phyloP scores from a whole-genome alignment of 2,888 invertebrate genomes.

The Eupithecia centaureata region DNA sequence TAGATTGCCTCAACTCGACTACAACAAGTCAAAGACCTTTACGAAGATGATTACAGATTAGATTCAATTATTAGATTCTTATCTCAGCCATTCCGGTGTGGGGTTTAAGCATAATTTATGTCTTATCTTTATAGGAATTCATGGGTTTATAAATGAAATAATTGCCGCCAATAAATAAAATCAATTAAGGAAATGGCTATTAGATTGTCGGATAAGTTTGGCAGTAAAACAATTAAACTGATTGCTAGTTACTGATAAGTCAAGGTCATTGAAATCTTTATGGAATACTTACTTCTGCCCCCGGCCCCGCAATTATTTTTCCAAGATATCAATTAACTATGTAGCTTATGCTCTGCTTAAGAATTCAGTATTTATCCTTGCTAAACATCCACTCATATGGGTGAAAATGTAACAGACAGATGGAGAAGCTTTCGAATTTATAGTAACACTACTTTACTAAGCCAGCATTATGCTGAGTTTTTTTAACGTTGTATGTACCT shows the following conservation, averaged over 20 bases:
- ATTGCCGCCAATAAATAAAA: conserved; percentile 28
- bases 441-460: too few species aligned
- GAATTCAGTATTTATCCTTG: neutral
- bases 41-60: conserved; percentile 21
- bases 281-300: neutral
- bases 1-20: neutral
- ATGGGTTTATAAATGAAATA: conserved; percentile 26
- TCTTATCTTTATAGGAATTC: conserved; percentile 12
- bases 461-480: too few species aligned
- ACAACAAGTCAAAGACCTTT: conserved; percentile 35
- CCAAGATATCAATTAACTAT: neutral
- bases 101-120: conserved; percentile 17
- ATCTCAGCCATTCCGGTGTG: conserved; percentile 20
- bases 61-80: conserved; percentile 28
- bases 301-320: neutral
- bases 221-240: conserved; percentile 1
- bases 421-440: too few species aligned
- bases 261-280: neutral
- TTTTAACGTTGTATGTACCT: too few species aligned
- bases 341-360: neutral
- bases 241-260: conserved; percentile 1
- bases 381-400: neutral
- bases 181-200: conserved; percentile 26
- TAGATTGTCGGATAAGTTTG: conserved; percentile 17
- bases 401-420: neutral